Base-by-base conservation (phyloP, 1,140 invertebrate species). In the Drosophila biarmipes region DNA sequence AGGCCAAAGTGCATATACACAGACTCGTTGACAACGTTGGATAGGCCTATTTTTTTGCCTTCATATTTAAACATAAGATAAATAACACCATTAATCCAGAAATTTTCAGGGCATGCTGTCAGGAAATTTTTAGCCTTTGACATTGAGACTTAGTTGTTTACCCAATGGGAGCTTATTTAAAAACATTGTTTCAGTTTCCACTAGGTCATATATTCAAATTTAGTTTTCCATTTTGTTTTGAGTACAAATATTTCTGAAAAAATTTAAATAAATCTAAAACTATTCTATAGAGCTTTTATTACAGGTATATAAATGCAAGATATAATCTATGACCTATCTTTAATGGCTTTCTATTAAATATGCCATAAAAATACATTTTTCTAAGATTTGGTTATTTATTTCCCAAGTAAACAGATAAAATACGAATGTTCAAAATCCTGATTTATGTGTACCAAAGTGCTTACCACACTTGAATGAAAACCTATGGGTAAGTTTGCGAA, bases 341-440 rank as follows among this genome's bases (percentile, higher is more conserved):
- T 12, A 6, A 40, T 15, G 24, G 15, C 19, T 40, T 10, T 27
- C 12, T 6, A 8, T 8, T 7, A 10, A 62, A 21, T 46, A 62
- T 21, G 34, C 35, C 34, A 48, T 38, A 48, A 46, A 61, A 67
- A 67, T 35, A 0, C 58, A 42, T 63, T 67, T 64, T 66, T 31
- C 63, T 15, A n/a, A 42, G 35, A 67, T 67, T 67, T 46, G 6
- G 63, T 64, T 35, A 67, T 67, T 67, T 67, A 64, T 67, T 62
- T 67, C 6, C 27, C 7, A 53, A 58, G 55, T 58, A 67, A 75
- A 53, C 38, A 74, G 19, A 58, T 67, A 74, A 64, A 66, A 73
- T 74, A 54, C 63, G 37, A 42, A 48, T 56, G 56, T 74, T 34
- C 21, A 58, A 27, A 67, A 64, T 19, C 58, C 63, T 67, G 58